These are phyloP conservation scores for Labeo catla DNA, from an alignment of 2,113 vertebrate genomes.

Conservation along the genomic window DNA sequence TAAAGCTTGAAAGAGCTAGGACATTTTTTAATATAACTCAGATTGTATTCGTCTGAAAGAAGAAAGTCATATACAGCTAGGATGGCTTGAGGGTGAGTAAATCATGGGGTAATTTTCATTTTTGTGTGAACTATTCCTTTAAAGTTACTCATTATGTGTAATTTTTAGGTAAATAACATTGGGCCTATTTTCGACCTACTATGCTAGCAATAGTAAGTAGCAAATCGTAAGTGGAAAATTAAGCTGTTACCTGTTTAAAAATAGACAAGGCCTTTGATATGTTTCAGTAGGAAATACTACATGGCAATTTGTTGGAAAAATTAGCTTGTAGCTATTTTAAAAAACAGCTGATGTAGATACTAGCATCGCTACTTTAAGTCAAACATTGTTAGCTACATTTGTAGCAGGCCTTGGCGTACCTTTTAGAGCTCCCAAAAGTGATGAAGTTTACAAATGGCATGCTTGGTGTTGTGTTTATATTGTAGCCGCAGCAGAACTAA, in stretches of 20 bases:
- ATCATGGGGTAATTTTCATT: too few species aligned
- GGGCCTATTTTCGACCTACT: too few species aligned
- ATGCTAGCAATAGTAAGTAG: too few species aligned
- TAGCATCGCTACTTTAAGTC: background rate
- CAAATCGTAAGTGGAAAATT: background rate
- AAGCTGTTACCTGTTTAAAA: background rate
- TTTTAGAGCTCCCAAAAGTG: slow-evolving; percentile 6
- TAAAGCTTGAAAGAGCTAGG: too few species aligned
- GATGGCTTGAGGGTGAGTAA: too few species aligned
- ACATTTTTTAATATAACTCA: too few species aligned
- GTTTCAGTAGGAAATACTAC: background rate
- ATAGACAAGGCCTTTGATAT: background rate
- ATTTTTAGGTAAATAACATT: too few species aligned
- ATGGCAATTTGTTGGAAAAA: background rate
- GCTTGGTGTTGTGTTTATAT: background rate
- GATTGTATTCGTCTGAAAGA: too few species aligned
- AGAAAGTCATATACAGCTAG: too few species aligned
- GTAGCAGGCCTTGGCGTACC: background rate
- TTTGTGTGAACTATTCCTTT: too few species aligned
- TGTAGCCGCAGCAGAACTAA: slow-evolving; percentile 19
- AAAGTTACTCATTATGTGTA: too few species aligned
- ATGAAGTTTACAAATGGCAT: slow-evolving; percentile 18
- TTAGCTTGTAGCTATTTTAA: background rate
- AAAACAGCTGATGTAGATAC: background rate
- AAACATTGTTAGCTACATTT: background rate